Evolutionary conservation across 2,113 vertebrate genomes (phyloP), one percentile per base, ranked within the genome.

Genomic region (Polypterus senegalus): DNA sequence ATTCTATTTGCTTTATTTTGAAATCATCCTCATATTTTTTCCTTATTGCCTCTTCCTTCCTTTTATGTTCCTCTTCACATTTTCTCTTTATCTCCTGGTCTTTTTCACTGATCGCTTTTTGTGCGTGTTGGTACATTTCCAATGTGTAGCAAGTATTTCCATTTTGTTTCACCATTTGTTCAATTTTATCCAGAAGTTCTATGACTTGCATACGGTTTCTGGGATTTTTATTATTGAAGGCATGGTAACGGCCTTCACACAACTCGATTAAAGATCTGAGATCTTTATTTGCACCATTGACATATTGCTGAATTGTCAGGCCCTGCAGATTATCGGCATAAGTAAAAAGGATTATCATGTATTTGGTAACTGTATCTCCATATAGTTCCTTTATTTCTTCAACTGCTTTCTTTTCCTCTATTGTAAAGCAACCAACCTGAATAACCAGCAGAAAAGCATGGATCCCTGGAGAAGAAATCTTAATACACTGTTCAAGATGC

Each of bases 331-430:
- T 44, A 3, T 57, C 56, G 43, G 56, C 56, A 3, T 57, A 45
- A 44, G 56, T 43, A 45, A 57, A 57, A 44, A 57, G 56, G 27
- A 57, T 45, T 4, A 57, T 57, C 6, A 45, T 57, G 56, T 57
- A 44, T 6, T 44, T 57, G 3, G 56, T 45, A 43, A 45, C 56
- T 5, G 43, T 9, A 5, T 57, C 2, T 5, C 27, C 27, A 27
- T 45, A 57, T 8, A 57, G 3, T 5, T 27, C 5, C 56, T 43
- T 27, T 5, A 57, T 57, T 6, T 45, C 7, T 9, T 44, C 9
- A 27, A 57, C 56, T 57, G 56, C 56, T 44, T 57, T 44, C 27
- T 27, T 57, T 45, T 57, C 56, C 9, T 57, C 56, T 9, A 45
- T 9, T 57, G 56, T 57, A 45, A 57, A 57, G 43, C 56, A 45